A percentile compares a stretch with the other conserved stretches of the same genome.
Evolutionary conservation across 2,888 invertebrate species (phyloP).

Genomic region (Hydrotaea diabolus): DNA sequence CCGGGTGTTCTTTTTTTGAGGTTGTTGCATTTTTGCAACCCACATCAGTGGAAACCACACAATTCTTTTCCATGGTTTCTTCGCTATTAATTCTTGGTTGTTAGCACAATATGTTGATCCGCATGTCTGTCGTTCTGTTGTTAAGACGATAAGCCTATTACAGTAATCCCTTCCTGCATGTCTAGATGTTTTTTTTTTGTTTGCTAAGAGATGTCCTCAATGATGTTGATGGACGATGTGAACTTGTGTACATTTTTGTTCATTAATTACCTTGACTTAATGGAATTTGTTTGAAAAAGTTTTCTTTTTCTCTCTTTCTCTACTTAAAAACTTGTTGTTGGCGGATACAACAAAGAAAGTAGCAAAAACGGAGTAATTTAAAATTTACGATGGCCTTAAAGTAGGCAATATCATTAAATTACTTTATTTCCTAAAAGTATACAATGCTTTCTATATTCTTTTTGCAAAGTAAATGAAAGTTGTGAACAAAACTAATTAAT

Average conservation of each 20-base stretch:
- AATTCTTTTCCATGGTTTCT: slow-evolving; percentile 33
- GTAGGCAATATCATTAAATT: too few relatives aligned
- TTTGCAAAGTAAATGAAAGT: too few relatives aligned
- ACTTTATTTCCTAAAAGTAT: too few relatives aligned
- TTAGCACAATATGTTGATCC: slow-evolving; percentile 46
- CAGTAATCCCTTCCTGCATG: slow-evolving; percentile 47
- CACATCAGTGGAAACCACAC: slow-evolving; percentile 11
- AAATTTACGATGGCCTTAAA: too few relatives aligned
- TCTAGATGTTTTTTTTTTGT: slow-evolving; percentile 38
- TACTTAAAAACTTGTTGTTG: slow-evolving; percentile 4
- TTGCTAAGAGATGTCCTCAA: slow-evolving; percentile 8
- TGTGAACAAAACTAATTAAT: too few relatives aligned
- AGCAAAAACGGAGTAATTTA: too few relatives aligned
- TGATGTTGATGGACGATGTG: slow-evolving; percentile 21
- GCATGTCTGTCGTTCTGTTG: slow-evolving; percentile 33
- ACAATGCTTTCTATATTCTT: too few relatives aligned
- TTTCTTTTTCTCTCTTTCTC: background rate
- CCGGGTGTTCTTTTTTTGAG: background rate
- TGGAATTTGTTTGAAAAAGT: background rate
- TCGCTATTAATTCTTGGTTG: slow-evolving; percentile 36
- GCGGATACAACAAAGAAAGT: background rate
- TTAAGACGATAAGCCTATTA: slow-evolving; percentile 66
- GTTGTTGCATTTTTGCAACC: background rate
- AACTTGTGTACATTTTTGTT: slow-evolving; percentile 20
- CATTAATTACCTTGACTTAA: slow-evolving; percentile 51